Base-by-base conservation (phyloP, 1,140 invertebrate genomes). In the Papilio helenus region DNA sequence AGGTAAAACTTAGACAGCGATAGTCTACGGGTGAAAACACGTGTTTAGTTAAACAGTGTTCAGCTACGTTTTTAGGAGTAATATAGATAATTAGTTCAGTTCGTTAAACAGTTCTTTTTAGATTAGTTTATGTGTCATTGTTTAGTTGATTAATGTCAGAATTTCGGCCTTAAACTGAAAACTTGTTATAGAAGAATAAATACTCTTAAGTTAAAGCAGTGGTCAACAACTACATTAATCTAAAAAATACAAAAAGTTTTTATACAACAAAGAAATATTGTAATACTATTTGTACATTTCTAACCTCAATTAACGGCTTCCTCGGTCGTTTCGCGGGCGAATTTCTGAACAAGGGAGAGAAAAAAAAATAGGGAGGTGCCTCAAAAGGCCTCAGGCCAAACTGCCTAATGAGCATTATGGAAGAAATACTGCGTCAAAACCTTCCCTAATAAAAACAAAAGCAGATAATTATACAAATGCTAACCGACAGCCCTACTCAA, bases 381-480 rank as follows among this genome's bases (percentile, higher is more conserved):
- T 68, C 61, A 68, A 44, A 39, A 34, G 14, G 72, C 74, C 74
- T 51, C 74, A 18, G 74, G 74, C 49, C 12, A 76, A 29, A 39
- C 74, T 76, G 74, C 74, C 74, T 76, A 76, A 76, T 76, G 74
- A 76, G 74, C 74, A 76, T 76, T 77, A 77, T 77, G 76, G 29
- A 42, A n/a, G 51, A n/a, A 61, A 65, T 42, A 77, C 51, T 77
- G 76, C 76, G 51, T 77, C 76, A 61, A 76, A 76, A 76, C 73
- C 73, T 42, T 77, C 76, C 51, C 76, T 77, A 77, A 77, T 77
- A 77, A 77, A 73, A 77, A 77, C 76, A 77, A 77, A 77, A 77
- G 76, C 76, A 77, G 55, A 77, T 77, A 77, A 77, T 77, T 77
- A 77, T 65, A 77, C 76, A 77, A 65, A 77, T 61, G 76, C 55